Evolutionary conservation across 2,797 vertebrate genomes (phyloP).

Genomic region (Alfaro cultratus): DNA sequence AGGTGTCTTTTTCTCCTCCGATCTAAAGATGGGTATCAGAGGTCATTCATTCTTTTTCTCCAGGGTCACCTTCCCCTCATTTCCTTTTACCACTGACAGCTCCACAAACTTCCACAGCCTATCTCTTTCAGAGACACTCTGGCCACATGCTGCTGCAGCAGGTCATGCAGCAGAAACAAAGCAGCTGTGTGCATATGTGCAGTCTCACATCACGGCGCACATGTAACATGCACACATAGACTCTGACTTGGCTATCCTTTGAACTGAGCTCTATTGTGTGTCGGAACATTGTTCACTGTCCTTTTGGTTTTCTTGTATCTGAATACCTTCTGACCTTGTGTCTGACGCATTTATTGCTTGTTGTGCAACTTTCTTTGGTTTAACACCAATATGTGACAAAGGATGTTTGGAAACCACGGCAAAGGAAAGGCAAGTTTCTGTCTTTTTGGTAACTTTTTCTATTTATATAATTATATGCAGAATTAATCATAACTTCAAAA

Average conservation of each 20-base stretch:
- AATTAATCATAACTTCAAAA: not conserved
- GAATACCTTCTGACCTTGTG: conserved; percentile 76
- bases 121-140: conserved; percentile 74
- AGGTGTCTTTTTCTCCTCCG: conserved; percentile 81
- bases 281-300: conserved; percentile 74
- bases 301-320: conserved; percentile 81
- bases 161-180: conserved; percentile 59
- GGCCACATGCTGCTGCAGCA: conserved; percentile 59
- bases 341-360: conserved; percentile 81
- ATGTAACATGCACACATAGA: conserved; percentile 23
- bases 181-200: conserved; percentile 41
- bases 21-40: conserved; percentile 92
- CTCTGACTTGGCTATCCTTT: conserved; percentile 27
- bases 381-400: conserved; percentile 77
- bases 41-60: conserved; percentile 87
- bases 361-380: conserved; percentile 84
- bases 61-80: conserved; percentile 88
- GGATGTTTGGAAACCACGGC: conserved; percentile 30
- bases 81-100: conserved; percentile 66
- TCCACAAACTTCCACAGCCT: conserved; percentile 65
- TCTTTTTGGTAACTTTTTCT: not conserved
- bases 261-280: conserved; percentile 55
- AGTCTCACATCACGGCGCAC: conserved; percentile 15
- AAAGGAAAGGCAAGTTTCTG: conserved; percentile 16
- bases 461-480: not conserved